Conservation (phyloP, 2,888 invertebrate genomes). For the Ametastegia equiseti region DNA sequence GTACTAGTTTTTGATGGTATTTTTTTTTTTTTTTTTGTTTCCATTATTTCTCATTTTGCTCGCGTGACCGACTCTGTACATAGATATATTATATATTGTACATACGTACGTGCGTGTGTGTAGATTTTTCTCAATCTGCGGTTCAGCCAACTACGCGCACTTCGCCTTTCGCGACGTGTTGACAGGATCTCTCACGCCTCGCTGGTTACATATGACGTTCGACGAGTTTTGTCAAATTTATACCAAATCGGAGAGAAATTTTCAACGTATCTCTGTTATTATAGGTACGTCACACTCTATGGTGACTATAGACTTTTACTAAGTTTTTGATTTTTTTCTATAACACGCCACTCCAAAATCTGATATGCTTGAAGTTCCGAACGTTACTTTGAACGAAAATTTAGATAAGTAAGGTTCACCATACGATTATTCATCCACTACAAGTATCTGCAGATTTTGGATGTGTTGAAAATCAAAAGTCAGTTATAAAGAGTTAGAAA, state of each 20-base stretch:
- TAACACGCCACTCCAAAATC: no score
- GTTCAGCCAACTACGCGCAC: slow-evolving; percentile 2
- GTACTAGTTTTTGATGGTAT: no score
- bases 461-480: no score
- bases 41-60: not conserved
- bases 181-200: slow-evolving; percentile 35
- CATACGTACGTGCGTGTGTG: not conserved
- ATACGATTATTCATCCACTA: no score
- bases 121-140: slow-evolving; percentile 35
- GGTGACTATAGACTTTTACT: no score
- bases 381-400: no score
- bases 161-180: not conserved
- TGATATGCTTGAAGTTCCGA: no score
- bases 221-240: not conserved
- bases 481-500: no score
- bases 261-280: not conserved
- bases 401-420: no score
- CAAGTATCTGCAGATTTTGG: no score
- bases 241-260: not conserved
- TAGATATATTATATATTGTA: not conserved
- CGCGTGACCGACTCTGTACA: not conserved
- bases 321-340: no score
- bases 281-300: no score
- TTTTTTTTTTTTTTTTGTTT: slow-evolving; percentile 21
- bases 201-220: slow-evolving; percentile 17